Evolutionary conservation across 2,888 invertebrate species (phyloP).

Genomic region (Tricholauxania praeusta): DNA sequence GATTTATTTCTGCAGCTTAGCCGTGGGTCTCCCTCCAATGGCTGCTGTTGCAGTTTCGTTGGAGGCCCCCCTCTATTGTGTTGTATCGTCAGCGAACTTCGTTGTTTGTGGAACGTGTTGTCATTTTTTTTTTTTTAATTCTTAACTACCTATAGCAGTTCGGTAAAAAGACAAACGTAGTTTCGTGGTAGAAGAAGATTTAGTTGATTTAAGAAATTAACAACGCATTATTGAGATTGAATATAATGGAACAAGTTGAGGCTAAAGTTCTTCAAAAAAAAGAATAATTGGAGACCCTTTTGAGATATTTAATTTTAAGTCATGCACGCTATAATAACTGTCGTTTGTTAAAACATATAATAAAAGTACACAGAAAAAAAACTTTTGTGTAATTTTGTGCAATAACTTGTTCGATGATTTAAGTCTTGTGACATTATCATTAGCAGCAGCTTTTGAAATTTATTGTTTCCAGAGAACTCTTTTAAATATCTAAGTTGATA

Average conservation of each 20-base stretch:
- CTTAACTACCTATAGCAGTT: not conserved
- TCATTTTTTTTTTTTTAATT: constrained; percentile 13
- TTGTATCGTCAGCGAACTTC: constrained; percentile 16
- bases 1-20: constrained; percentile 20
- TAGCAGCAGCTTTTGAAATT: no score
- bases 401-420: no score
- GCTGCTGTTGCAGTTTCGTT: not conserved
- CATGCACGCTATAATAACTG: no score
- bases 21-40: not conserved
- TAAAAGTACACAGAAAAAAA: no score
- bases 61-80: not conserved
- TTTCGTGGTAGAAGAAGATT: not conserved
- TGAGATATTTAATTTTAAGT: not conserved
- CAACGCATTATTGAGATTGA: constrained; percentile 23
- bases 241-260: not conserved
- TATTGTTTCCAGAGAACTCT: no score
- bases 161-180: not conserved
- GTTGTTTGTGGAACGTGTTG: constrained; percentile 29
- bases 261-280: not conserved
- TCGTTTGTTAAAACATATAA: no score
- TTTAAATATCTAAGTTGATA: no score
- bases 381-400: no score
- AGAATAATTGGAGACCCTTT: constrained; percentile 17
- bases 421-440: no score
- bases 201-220: constrained; percentile 18